phyloP scores from a whole-genome alignment of 2,888 invertebrate genomes.

The Tuta absoluta region DNA sequence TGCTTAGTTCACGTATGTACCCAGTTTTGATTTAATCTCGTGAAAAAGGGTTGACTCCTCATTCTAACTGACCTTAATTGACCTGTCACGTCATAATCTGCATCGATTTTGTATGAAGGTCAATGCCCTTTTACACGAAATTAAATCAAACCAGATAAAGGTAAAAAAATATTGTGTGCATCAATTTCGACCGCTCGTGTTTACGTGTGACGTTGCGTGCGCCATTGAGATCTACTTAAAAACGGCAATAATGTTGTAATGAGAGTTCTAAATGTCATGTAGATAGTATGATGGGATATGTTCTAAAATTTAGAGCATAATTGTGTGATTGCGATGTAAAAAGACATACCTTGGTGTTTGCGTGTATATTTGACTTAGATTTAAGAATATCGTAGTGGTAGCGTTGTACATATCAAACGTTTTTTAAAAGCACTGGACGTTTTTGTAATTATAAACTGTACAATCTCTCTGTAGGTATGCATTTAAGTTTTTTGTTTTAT shows the following conservation, averaged over 20 bases:
- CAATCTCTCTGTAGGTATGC: conserved; percentile 58
- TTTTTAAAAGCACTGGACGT: conserved; percentile 55
- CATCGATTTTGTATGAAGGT: too few species aligned
- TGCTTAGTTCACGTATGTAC: too few species aligned
- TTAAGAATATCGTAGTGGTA: conserved; percentile 51
- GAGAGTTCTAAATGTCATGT: conserved; percentile 38
- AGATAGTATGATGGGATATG: conserved; percentile 44
- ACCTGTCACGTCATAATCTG: too few species aligned
- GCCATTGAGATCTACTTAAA: conserved; percentile 28
- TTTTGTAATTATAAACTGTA: conserved; percentile 63
- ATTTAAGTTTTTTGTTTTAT: conserved; percentile 59
- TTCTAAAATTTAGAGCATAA: conserved; percentile 73
- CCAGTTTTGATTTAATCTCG: too few species aligned
- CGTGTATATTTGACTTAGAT: conserved; percentile 52
- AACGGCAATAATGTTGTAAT: conserved; percentile 24
- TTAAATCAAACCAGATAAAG: too few species aligned
- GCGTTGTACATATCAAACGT: conserved; percentile 74
- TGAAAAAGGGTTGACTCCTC: too few species aligned
- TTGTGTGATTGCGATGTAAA: conserved; percentile 48
- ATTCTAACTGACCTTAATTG: too few species aligned
- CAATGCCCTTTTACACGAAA: too few species aligned
- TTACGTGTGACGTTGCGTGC: too few species aligned
- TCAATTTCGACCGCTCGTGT: too few species aligned
- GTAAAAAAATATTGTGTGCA: too few species aligned
- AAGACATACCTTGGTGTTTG: conserved; percentile 49